These are phyloP conservation scores for Melangyna quadrimaculata DNA, from an alignment of 2,888 invertebrate genomes.

Conservation along the genomic window DNA sequence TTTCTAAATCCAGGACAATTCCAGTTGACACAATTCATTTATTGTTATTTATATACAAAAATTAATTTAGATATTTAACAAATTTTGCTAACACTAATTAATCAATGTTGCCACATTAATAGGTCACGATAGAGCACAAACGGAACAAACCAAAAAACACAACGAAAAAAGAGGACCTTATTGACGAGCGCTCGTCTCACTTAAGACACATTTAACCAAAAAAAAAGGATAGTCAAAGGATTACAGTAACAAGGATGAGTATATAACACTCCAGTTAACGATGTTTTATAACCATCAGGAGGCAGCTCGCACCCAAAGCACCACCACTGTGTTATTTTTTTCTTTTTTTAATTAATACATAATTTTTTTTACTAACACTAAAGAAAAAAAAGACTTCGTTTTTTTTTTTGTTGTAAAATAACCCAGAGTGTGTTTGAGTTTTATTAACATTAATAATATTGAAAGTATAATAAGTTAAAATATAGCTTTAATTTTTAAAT, in stretches of 20 bases:
- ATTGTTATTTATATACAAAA: constrained; percentile 56
- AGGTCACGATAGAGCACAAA: constrained; percentile 47
- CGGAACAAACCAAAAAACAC: constrained; percentile 1
- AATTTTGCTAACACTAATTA: constrained; percentile 34
- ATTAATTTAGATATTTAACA: constrained; percentile 28
- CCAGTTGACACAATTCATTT: constrained; percentile 54
- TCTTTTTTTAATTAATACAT: not conserved
- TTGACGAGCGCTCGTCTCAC: constrained; percentile 45
- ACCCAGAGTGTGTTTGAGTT: constrained; percentile 53
- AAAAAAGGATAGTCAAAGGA: not conserved
- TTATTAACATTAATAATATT: not conserved
- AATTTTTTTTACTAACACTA: constrained; percentile 10
- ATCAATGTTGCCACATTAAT: constrained; percentile 49
- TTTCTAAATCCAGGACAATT: constrained; percentile 43
- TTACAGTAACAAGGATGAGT: not conserved
- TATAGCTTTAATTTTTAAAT: constrained; percentile 23
- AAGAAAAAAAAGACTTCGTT: constrained; percentile 53
- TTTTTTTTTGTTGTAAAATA: not conserved
- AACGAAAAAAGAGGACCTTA: not conserved
- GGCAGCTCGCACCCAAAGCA: constrained; percentile 70
- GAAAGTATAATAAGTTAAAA: constrained; percentile 4
- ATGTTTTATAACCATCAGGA: constrained; percentile 43
- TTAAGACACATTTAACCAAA: not conserved
- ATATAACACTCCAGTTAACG: constrained; percentile 2
- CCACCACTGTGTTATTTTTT: constrained; percentile 61